Evolutionary conservation across 1,140 invertebrate species (phyloP), one percentile per base, ranked within the genome.

Genomic region (Hycleus cichorii): DNA sequence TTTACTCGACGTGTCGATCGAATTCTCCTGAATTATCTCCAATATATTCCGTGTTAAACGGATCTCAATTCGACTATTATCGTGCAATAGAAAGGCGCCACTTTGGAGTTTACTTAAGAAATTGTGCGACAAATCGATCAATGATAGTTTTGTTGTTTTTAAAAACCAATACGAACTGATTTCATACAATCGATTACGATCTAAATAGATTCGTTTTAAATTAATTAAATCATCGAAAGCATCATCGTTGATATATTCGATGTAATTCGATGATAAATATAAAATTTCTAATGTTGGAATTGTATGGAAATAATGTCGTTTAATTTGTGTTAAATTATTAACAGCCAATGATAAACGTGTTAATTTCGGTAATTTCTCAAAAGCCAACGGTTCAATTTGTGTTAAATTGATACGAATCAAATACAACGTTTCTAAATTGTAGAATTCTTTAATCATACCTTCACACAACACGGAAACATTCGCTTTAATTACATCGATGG

Each of bases 401-500:
- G 61, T 51, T 43, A 67, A 52, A 48, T 65, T 65, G 4, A 58
- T 52, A 38, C 59, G 61, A 9, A 65, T 61, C 8, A 67, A 44
- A 11, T 47, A 44, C 27, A 67, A 43, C 2, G 12, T 32, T 50
- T 64, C 52, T 49, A 65, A 32, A 26, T 40, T 39, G 3, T 47
- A 51, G 32, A 67, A 61, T 42, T 67, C 62, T 58, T 64, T 64
- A 2, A 67, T 55, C 50, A 60, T 61, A 59, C 64, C 61, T 39
- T 62, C 59, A 43, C 66, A 66, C 32, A 68, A 51, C 8, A 58
- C 46, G 1, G 47, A 58, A 12, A 65, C 47, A 47, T 65, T 68
- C 9, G 62, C 58, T 39, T 58, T 45, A 0, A 46, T 50, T 8
- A 65, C 54, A 49, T 68, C 62, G 40, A 68, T 62, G 4, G 39